Evolutionary conservation across 1,140 invertebrate species (phyloP), one percentile per base, ranked within the genome.

Genomic region (Lordiphosa mommai): DNA sequence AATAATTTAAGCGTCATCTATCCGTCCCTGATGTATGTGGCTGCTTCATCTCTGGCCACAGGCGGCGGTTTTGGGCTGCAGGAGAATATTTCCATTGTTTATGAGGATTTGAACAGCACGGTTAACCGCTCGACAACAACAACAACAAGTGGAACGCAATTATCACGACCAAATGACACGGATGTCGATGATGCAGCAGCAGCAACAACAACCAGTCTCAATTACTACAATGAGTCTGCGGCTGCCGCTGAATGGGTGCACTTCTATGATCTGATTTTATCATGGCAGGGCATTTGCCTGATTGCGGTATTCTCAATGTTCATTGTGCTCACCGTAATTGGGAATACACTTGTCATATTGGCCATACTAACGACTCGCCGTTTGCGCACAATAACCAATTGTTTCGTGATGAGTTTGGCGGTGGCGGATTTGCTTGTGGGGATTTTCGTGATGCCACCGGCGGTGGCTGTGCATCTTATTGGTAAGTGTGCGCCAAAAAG

Each of bases 391-490:
- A 96, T 98, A 16, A 98, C 97, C 52, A 99, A 99, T 90, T 98
- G 96, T 90, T 97, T 98, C 89, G 94, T 98, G 20, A 97, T 96
- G 59, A 97, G 96, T 33, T 89, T 98, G 72, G 96, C 97, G 0
- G 93, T 95, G 1, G 96, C 97, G 37, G 97, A 99, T 91, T 92
- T 97, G 79, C 90, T 97, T 46, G 96, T 98, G 0, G 97, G 96
- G 0, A 92, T 97, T 34, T 95, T 97, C 68, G 97, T 99, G 0
- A 98, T 98, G 97, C 97, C 97, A 7, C 95, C 97, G 38, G 95
- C 96, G 50, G 95, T 98, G 17, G 92, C 92, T 38, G 91, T 93
- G n/a, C 90, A 92, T 89, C 89, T 93, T 23, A 92, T 90, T 88
- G 92, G 92, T 93, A 80, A 92, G 92, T 89, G 23, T 27, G 20